Evolutionary conservation across 1,140 invertebrate genomes (phyloP).

Genomic region (Triops cancriformis): DNA sequence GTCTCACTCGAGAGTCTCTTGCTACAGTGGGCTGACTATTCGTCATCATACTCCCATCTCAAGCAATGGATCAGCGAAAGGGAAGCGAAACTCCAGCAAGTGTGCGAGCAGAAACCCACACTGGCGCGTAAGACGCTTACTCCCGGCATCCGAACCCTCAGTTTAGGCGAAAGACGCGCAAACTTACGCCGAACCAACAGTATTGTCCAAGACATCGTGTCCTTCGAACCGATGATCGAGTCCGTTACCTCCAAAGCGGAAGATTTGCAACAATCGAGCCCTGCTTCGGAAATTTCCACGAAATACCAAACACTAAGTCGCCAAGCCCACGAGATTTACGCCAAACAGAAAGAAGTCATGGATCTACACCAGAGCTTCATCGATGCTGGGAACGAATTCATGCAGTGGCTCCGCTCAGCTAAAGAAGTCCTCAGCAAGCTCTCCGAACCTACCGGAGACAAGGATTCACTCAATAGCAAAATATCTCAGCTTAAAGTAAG

Average conservation of each 20-base stretch:
- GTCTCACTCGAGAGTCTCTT: conserved; percentile 84
- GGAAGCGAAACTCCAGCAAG: conserved; percentile 87
- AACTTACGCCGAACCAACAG: conserved; percentile 82
- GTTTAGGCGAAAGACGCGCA: conserved; percentile 74
- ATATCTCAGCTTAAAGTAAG: conserved; percentile 64
- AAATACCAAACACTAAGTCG: conserved; percentile 84
- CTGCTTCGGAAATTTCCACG: conserved; percentile 75
- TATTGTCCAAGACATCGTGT: conserved; percentile 88
- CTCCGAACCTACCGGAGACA: conserved; percentile 87
- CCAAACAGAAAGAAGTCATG: conserved; percentile 81
- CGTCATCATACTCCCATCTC: conserved; percentile 78
- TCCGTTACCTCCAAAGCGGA: conserved; percentile 84
- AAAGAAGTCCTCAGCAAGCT: conserved; percentile 86
- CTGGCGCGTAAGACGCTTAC: conserved; percentile 39
- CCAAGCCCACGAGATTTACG: conserved; percentile 78
- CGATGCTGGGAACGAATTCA: conserved; percentile 81
- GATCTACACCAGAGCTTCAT: conserved; percentile 83
- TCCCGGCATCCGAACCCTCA: conserved; percentile 62
- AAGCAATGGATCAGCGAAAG: conserved; percentile 92
- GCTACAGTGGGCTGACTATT: conserved; percentile 91
- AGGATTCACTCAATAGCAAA: conserved; percentile 75
- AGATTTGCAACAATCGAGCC: conserved; percentile 67
- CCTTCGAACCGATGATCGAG: conserved; percentile 90
- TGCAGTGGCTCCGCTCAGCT: conserved; percentile 78
- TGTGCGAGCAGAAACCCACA: conserved; percentile 65